Evolutionary conservation across 2,113 vertebrate species (phyloP).

Genomic region (Pelecanoides urinatrix): DNA sequence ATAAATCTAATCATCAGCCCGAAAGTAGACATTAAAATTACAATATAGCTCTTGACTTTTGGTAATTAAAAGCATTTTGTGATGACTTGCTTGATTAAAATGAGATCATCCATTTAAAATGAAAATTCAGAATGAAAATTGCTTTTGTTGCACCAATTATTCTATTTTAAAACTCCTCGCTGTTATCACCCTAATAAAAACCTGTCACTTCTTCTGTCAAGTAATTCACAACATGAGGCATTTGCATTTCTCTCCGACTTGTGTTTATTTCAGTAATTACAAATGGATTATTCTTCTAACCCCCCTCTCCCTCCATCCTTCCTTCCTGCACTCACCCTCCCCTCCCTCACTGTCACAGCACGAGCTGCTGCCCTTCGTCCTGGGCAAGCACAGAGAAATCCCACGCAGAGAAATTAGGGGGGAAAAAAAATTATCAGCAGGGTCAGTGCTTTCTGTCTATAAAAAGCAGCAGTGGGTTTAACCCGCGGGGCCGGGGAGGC

Average conservation of each 20-base stretch:
- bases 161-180: slow-evolving; percentile 74
- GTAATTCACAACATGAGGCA: slow-evolving; percentile 40
- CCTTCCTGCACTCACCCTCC: not conserved
- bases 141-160: slow-evolving; percentile 75
- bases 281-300: not conserved
- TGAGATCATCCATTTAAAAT: slow-evolving; percentile 74
- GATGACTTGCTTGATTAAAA: slow-evolving; percentile 78
- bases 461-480: not conserved
- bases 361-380: not conserved
- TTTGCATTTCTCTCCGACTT: slow-evolving; percentile 17
- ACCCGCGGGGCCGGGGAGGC: not conserved
- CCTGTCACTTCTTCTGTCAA: slow-evolving; percentile 69
- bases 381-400: not conserved
- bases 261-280: slow-evolving; percentile 20
- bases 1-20: slow-evolving; percentile 37
- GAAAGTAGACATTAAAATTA: slow-evolving; percentile 58
- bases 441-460: not conserved
- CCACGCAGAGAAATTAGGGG: accelerated
- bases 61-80: slow-evolving; percentile 76
- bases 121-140: slow-evolving; percentile 73
- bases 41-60: slow-evolving; percentile 70
- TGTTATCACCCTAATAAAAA: slow-evolving; percentile 69
- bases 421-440: not conserved
- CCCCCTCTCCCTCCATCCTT: not conserved
- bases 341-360: not conserved